Evolutionary conservation across 2,888 invertebrate species (phyloP).

Genomic region (Chrysolina americana): DNA sequence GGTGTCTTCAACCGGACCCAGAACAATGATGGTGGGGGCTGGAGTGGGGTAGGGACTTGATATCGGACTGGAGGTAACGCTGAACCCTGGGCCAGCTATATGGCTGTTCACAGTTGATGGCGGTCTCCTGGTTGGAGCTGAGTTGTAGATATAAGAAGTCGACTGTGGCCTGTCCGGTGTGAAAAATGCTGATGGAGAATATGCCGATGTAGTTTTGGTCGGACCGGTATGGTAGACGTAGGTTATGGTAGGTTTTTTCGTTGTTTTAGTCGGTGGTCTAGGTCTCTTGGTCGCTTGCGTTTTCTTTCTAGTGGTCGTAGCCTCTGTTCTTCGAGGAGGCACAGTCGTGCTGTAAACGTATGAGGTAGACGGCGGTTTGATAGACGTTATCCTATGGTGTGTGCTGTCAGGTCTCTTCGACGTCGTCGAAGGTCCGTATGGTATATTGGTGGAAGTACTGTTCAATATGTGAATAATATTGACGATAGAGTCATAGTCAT

Average conservation of each 20-base stretch:
- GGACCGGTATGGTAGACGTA: constrained; percentile 52
- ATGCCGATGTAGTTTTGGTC: constrained; percentile 62
- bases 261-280: constrained; percentile 63
- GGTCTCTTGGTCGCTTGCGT: constrained; percentile 65
- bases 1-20: constrained; percentile 69
- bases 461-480: constrained; percentile 79
- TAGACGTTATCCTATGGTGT: constrained; percentile 59
- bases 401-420: constrained; percentile 44
- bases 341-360: constrained; percentile 64
- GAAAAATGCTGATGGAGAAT: constrained; percentile 57
- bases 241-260: constrained; percentile 50
- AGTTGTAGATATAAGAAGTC: constrained; percentile 67
- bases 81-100: constrained; percentile 61
- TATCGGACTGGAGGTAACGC: constrained; percentile 59
- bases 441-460: constrained; percentile 62
- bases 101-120: constrained; percentile 56
- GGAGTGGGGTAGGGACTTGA: constrained; percentile 64
- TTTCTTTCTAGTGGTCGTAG: constrained; percentile 44
- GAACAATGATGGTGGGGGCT: constrained; percentile 75
- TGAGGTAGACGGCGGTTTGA: constrained; percentile 68
- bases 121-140: constrained; percentile 54
- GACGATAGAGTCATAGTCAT: constrained; percentile 73
- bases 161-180: constrained; percentile 64
- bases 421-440: constrained; percentile 68
- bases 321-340: constrained; percentile 54